Evolutionary conservation across 1,140 invertebrate species (phyloP).

Genomic region (Ephestia elutella): DNA sequence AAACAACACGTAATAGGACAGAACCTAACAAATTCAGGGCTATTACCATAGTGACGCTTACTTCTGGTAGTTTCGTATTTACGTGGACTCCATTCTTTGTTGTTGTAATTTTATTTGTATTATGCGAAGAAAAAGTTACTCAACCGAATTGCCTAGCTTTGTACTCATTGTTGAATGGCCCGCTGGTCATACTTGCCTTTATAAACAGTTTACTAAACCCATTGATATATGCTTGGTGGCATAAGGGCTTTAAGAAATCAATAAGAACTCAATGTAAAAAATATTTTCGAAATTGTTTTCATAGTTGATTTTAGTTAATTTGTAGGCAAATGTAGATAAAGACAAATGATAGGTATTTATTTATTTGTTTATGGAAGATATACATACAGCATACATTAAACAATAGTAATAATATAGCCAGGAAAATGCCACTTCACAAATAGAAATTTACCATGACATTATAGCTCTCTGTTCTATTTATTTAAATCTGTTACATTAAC

Average conservation of each 20-base stretch:
- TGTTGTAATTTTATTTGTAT: constrained; percentile 67
- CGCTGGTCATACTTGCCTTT: constrained; percentile 76
- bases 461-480: no score
- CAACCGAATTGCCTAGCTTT: constrained; percentile 64
- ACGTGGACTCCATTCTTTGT: constrained; percentile 70
- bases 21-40: constrained; percentile 74
- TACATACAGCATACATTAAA: no score
- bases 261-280: constrained; percentile 26
- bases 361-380: no score
- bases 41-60: constrained; percentile 75
- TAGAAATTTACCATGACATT: no score
- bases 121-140: constrained; percentile 61
- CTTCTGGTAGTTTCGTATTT: constrained; percentile 72
- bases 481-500: no score
- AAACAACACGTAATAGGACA: constrained; percentile 17
- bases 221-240: constrained; percentile 83
- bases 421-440: no score
- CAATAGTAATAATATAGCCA: no score
- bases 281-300: constrained; percentile 35
- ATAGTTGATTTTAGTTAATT: not conserved
- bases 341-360: no score
- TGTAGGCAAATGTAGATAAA: no score
- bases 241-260: constrained; percentile 75
- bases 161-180: constrained; percentile 67
- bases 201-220: constrained; percentile 81